A percentile compares a stretch with the other conserved stretches of the same genome.
Evolutionary conservation across 2,888 invertebrate species (phyloP).

Genomic region (Phania funesta): DNA sequence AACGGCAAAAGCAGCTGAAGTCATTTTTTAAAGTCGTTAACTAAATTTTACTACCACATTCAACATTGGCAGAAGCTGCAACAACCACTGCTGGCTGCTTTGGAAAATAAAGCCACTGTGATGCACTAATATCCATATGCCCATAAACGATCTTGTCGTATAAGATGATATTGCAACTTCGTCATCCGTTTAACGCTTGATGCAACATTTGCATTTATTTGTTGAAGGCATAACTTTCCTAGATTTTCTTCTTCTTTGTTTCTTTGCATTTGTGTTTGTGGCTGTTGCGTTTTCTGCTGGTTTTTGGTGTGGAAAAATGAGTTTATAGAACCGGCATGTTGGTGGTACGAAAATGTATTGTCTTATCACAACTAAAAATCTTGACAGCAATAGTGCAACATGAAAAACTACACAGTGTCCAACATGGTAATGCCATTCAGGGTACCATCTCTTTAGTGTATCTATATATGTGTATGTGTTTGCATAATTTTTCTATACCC

Average conservation of each 20-base stretch:
- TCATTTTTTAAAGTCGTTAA: conserved; percentile 25
- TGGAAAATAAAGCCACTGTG: conserved; percentile 29
- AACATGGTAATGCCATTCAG: conserved; percentile 67
- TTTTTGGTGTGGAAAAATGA: conserved; percentile 22
- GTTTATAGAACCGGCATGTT: conserved; percentile 56
- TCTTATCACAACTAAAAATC: conserved; percentile 67
- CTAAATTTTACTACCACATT: conserved; percentile 1
- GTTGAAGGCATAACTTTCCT: conserved; percentile 18
- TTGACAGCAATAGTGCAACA: conserved; percentile 68
- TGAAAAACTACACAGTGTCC: conserved; percentile 62
- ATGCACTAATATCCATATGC: neutral
- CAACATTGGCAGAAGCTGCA: conserved; percentile 7
- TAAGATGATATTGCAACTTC: conserved; percentile 60
- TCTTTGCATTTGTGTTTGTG: neutral
- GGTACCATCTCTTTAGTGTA: conserved; percentile 37
- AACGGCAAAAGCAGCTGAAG: conserved; percentile 27
- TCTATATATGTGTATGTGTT: conserved; percentile 2
- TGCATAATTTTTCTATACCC: neutral
- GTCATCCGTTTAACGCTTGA: conserved; percentile 62
- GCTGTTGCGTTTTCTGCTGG: conserved; percentile 17
- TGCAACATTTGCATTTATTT: conserved; percentile 62
- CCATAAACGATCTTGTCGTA: conserved; percentile 11
- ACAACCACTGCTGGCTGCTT: neutral
- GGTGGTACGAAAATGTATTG: conserved; percentile 47
- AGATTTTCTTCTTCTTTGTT: neutral